phyloP scores from a whole-genome alignment of 2,113 vertebrate species.

The Regulus satrapa region DNA sequence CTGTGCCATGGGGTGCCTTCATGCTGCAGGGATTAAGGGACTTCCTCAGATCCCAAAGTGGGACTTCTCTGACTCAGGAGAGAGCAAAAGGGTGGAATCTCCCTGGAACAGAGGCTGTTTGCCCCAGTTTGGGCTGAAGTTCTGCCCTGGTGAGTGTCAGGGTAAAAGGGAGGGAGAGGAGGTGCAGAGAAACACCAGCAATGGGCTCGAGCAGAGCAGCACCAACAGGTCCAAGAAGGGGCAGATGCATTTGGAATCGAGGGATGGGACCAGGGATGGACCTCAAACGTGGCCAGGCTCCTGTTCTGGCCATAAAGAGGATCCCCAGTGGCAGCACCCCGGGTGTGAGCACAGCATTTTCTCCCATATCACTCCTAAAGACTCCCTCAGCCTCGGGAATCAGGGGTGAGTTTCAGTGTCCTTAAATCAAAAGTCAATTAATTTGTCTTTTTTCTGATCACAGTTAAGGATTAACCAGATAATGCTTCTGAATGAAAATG shows the following conservation, averaged over 20 bases:
- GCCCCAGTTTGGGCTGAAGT: not conserved
- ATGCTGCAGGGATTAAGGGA: not conserved
- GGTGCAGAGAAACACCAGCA: not conserved
- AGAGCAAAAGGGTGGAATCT: not conserved
- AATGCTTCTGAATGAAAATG: not conserved
- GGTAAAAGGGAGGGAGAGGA: not conserved
- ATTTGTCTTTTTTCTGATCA: not conserved
- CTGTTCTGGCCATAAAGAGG: not conserved
- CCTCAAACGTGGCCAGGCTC: no score
- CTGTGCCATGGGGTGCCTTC: not conserved
- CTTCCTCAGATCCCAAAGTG: not conserved
- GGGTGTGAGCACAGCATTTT: not conserved
- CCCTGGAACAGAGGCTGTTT: fast-evolving
- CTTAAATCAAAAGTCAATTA: not conserved
- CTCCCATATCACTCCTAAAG: not conserved
- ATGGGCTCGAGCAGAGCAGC: not conserved
- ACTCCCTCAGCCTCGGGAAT: not conserved
- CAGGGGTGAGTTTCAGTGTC: not conserved
- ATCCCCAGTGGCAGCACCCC: not conserved
- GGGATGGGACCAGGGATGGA: not conserved
- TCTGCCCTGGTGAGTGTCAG: not conserved
- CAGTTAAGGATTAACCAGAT: not conserved
- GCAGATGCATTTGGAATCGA: not conserved
- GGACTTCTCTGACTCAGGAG: not conserved
- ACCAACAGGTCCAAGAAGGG: not conserved